Conservation (phyloP, 1,140 invertebrate genomes). For the Heliconius eleuchia region DNA sequence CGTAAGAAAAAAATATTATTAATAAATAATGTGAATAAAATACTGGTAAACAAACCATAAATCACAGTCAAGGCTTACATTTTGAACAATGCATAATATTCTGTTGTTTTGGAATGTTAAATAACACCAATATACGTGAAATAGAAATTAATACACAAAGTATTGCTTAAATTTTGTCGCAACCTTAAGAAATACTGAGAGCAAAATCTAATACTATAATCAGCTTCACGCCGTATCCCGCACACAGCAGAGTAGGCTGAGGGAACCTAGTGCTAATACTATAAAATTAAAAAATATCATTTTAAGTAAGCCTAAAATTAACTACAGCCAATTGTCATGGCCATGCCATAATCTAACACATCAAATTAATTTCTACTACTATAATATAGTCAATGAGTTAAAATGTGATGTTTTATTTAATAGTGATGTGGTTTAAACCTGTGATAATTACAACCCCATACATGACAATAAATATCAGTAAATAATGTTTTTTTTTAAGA, state of each 20-base stretch:
- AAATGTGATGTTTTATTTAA: conserved; percentile 12
- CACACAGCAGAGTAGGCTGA: no score
- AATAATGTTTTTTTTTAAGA: neutral
- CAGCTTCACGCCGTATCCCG: no score
- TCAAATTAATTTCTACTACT: conserved; percentile 6
- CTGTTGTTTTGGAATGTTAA: conserved; percentile 24
- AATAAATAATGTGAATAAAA: conserved; percentile 31
- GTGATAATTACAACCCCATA: neutral
- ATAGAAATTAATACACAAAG: conserved; percentile 13
- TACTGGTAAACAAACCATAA: conserved; percentile 38
- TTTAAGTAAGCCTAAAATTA: conserved; percentile 14
- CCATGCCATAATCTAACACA: conserved; percentile 21
- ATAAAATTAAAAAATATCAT: conserved; percentile 15
- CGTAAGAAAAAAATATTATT: conserved; percentile 18
- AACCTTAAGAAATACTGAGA: conserved; percentile 21
- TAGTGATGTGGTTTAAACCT: conserved; percentile 13
- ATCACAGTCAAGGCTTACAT: conserved; percentile 42
- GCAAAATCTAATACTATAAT: conserved; percentile 10
- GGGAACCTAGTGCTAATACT: neutral
- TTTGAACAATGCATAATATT: conserved; percentile 22
- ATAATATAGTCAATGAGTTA: neutral
- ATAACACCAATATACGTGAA: conserved; percentile 16
- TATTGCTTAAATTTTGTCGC: conserved; percentile 10
- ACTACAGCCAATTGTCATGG: conserved; percentile 33
- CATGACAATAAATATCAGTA: neutral